Base-by-base conservation (phyloP, 2,797 vertebrate genomes). In the Chelmon rostratus region DNA sequence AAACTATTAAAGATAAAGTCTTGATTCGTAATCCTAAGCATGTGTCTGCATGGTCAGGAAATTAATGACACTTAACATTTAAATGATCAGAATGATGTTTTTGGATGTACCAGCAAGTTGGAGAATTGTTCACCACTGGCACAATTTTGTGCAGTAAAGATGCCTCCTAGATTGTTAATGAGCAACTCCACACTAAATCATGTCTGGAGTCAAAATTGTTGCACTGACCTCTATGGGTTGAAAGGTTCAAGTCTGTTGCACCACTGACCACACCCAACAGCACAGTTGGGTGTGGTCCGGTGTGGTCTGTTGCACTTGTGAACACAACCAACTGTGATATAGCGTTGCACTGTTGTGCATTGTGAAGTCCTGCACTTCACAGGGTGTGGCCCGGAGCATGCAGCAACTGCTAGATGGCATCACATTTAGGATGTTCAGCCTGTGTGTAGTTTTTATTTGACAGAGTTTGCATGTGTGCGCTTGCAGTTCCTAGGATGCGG, bases 181-280 rank as follows among this genome's bases (percentile, higher is more conserved):
- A 87, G 71, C 78, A 85, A 87, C 85, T 90, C 88, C 89, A 84
- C 85, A 74, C 85, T 62, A 83, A 88, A 91, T 64, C 54, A 86
- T 18, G 71, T 76, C 65, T 77, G 76, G 85, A 94, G 90, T 85
- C 90, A 76, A 94, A 93, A 93, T 91, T 92, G 76, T 88, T 87
- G 76, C 85, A 88, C 91, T 94, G 93, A 94, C 92, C 93, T 94
- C 93, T 93, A 93, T 78, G 93, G 93, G 93, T 93, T 94, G 93
- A 94, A 94, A 94, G 93, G 93, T 94, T 94, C 93, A 87, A 92
- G 91, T 92, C 90, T 91, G 87, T 90, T 70, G 86, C 86, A 84
- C 88, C 73, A 73, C 87, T 90, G 91, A 93, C 91, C 88, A 91
- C 80, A 83, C 81, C 86, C 91, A 92, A 90, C 84, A 5, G 4